Base-by-base conservation (phyloP, 2,797 vertebrate species). In the Alca torda region DNA sequence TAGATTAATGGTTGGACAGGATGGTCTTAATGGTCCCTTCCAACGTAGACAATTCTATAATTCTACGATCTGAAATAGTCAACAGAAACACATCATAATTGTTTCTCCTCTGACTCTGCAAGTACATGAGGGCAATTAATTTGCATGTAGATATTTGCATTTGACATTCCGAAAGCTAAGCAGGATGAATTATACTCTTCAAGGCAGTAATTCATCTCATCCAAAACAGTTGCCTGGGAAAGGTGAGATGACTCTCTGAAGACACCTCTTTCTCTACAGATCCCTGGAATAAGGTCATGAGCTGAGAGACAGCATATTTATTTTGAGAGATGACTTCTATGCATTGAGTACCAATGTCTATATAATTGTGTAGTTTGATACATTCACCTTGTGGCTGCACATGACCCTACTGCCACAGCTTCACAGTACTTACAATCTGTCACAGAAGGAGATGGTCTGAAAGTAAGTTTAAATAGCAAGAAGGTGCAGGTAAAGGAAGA, bases 1-100 rank as follows among this genome's bases (percentile, higher is more conserved):
- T 37, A 56, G 10, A 26, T 16, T 59, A 31, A 78, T 0, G 2
- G 9, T 31, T 56, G 16, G 25, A 45, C 12, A 37, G 2, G 0
- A n/a, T 14, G 15, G 28, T 53, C 28, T 59, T 28, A 59, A 39
- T 6, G 26, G 16, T 53, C 37, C 41, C 70, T 51, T 61, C 25
- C 25, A 43, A 43, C 25, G 9, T n/a, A 61, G 30, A 51, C n/a
- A 5, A 35, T 63, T 60, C 10, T 70, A 33, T 54, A 39, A 25
- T n/a, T 72, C 33, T 26, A 18, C 56, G n/a, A 64, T 50, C 20
- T 37, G 45, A 83, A 89, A 51, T 16, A 78, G 23, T 43, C 46
- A 83, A 59, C 6, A 79, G 37, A 63, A 84, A 72, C 3, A 33
- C 30, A 13, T 10, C 46, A 50, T 16, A 57, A 8, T 23, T 61